These are phyloP conservation scores for Centroberyx gerrardi DNA, from an alignment of 2,797 vertebrate species.

Conservation along the genomic window DNA sequence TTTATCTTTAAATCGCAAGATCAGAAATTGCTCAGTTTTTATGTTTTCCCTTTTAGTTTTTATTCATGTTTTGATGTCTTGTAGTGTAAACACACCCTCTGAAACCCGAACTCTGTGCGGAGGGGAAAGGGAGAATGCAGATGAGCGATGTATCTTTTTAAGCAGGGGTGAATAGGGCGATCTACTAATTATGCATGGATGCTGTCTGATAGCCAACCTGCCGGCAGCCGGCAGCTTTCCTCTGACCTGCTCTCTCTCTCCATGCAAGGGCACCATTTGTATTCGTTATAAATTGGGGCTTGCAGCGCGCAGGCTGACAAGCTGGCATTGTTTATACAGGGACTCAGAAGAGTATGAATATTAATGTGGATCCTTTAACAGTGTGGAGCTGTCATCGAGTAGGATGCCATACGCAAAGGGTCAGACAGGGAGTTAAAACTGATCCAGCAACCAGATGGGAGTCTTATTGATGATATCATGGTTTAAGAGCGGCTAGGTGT, in stretches of 20 bases:
- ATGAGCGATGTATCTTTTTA: slow-evolving; percentile 25
- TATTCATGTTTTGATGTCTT: no score
- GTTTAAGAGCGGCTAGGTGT: slow-evolving; percentile 29
- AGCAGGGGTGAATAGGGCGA: slow-evolving; percentile 39
- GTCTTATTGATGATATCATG: slow-evolving; percentile 64
- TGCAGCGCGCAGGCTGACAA: slow-evolving; percentile 64
- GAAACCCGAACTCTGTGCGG: slow-evolving; percentile 15
- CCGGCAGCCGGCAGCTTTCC: slow-evolving; percentile 65
- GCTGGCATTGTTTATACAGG: slow-evolving; percentile 74
- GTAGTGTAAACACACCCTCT: background rate
- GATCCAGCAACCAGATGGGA: slow-evolving; percentile 65
- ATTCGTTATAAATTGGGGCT: slow-evolving; percentile 73
- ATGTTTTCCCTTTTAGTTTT: no score
- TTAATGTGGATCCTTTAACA: slow-evolving; percentile 72
- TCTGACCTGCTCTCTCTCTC: slow-evolving; percentile 71
- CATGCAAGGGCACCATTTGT: slow-evolving; percentile 79
- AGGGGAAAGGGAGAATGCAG: slow-evolving; percentile 6
- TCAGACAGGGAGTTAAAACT: slow-evolving; percentile 54
- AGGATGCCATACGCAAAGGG: slow-evolving; percentile 62
- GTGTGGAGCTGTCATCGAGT: slow-evolving; percentile 61
- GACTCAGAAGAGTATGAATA: slow-evolving; percentile 76
- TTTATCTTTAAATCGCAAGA: no score
- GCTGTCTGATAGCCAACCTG: slow-evolving; percentile 68
- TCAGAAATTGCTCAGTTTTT: no score
- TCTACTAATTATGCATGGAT: slow-evolving; percentile 66